These are phyloP conservation scores for Loriculus beryllinus DNA, from an alignment of 2,797 vertebrate genomes.

Conservation along the genomic window DNA sequence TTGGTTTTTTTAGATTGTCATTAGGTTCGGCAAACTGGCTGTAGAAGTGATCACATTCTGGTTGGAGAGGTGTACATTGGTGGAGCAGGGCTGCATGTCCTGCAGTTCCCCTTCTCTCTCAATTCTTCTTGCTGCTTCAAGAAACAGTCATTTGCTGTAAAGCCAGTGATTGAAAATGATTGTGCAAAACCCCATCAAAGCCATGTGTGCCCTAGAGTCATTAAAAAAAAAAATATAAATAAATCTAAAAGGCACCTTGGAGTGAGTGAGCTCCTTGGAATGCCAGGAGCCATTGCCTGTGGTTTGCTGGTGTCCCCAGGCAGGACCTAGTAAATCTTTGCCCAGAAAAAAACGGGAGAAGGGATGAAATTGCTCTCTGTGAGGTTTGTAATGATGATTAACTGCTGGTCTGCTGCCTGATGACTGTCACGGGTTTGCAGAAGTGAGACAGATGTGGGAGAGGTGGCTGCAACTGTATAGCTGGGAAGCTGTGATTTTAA, in stretches of 20 bases:
- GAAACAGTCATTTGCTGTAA: background rate
- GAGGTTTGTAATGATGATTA: background rate
- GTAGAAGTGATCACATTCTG: background rate
- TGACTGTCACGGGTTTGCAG: background rate
- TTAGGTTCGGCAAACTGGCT: background rate
- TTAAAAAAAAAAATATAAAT: background rate
- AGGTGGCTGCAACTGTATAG: background rate
- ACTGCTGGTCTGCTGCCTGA: constrained; percentile 4
- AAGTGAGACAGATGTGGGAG: constrained; percentile 11
- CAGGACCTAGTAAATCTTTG: background rate
- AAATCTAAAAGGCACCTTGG: background rate
- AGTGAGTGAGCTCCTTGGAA: background rate
- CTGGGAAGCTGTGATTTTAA: constrained; percentile 16
- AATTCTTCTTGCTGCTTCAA: background rate
- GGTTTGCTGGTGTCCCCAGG: background rate
- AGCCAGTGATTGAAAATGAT: constrained; percentile 38
- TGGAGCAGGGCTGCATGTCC: background rate
- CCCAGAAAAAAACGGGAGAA: background rate
- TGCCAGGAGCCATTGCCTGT: background rate
- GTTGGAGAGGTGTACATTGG: background rate
- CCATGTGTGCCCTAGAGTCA: background rate
- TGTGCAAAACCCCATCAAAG: constrained; percentile 31
- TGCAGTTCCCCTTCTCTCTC: background rate
- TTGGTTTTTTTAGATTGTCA: background rate
- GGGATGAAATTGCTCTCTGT: background rate